Conservation (phyloP, 2,113 vertebrate genomes). For the Bujurquina vittata region DNA sequence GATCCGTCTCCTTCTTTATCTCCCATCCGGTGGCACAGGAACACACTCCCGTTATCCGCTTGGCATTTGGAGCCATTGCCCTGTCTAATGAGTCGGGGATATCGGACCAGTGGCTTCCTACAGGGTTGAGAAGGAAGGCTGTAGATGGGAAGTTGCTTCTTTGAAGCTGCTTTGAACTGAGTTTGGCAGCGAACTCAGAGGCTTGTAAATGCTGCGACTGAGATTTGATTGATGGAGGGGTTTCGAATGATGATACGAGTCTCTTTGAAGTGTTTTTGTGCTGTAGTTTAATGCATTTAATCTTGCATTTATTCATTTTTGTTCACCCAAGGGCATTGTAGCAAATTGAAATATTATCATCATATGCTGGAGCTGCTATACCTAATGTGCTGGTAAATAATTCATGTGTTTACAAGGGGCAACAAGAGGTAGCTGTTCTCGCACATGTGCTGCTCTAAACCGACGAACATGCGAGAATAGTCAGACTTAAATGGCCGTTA, state of each 20-base stretch:
- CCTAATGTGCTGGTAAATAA: background rate
- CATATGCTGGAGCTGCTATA: background rate
- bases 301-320: background rate
- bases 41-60: conserved; percentile 47
- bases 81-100: conserved; percentile 57
- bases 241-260: conserved; percentile 1
- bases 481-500: background rate
- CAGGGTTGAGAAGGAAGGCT: conserved; percentile 34
- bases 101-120: conserved; percentile 33
- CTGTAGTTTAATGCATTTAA: background rate
- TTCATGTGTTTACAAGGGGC: background rate
- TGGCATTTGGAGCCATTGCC: conserved; percentile 52
- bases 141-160: background rate
- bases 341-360: background rate
- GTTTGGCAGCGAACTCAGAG: background rate
- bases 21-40: conserved; percentile 40
- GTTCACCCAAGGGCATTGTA: background rate
- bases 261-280: background rate
- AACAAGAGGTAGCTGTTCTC: background rate
- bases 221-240: background rate
- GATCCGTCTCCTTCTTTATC: conserved; percentile 50
- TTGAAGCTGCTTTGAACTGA: conserved; percentile 24
- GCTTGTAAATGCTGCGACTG: background rate
- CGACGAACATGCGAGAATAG: background rate
- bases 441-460: background rate